Percentiles rank a stretch among this genome's conserved stretches.
Conservation (phyloP, 2,113 vertebrate species). For the Paramormyrops kingsleyae region DNA sequence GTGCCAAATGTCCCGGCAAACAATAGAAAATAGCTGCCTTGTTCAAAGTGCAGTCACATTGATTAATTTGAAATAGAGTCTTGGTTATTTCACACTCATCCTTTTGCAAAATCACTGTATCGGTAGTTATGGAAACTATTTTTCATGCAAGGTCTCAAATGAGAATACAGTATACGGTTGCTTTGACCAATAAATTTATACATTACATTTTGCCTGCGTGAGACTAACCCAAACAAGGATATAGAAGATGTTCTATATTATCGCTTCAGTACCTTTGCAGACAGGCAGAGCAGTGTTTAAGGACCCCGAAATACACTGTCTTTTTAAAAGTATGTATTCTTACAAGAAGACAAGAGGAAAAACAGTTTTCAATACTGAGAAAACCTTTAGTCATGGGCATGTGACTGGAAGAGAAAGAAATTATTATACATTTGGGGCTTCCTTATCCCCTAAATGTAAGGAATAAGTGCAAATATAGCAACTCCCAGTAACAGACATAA, state of each 20-base stretch:
- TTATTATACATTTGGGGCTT: background rate
- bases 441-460: background rate
- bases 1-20: background rate
- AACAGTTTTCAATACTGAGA: background rate
- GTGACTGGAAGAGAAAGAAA: background rate
- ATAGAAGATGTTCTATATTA: background rate
- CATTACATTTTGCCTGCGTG: background rate
- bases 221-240: background rate
- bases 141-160: background rate
- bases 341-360: background rate
- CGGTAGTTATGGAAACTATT: constrained; percentile 3
- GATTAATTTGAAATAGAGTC: background rate
- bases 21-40: background rate
- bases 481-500: background rate
- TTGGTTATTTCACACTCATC: background rate
- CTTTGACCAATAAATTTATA: background rate
- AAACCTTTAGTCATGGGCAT: background rate
- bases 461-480: background rate
- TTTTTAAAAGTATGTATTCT: background rate
- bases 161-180: background rate
- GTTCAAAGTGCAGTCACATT: background rate
- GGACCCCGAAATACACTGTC: background rate
- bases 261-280: background rate
- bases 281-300: background rate
- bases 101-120: background rate